Conservation (phyloP, 2,113 vertebrate genomes). For the Anguilla japonica region DNA sequence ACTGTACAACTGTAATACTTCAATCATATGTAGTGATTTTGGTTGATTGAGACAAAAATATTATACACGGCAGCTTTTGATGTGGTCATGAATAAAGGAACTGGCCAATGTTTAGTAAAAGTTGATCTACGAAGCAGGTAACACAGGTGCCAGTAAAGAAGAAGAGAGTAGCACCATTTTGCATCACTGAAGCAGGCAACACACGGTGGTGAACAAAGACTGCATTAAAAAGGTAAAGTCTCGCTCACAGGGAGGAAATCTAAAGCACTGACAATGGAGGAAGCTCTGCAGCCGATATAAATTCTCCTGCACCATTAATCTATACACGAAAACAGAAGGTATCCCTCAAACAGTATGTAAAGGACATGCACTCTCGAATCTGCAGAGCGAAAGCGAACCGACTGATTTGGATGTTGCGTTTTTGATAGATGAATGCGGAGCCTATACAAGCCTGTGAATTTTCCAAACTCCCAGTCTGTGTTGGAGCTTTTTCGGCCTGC, state of each 20-base stretch:
- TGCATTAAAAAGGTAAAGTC: conserved; percentile 66
- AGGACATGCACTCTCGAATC: neutral
- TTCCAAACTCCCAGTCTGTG: neutral
- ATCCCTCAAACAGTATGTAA: neutral
- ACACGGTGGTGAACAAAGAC: conserved; percentile 70
- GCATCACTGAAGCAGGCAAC: conserved; percentile 76
- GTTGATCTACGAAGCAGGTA: conserved; percentile 69
- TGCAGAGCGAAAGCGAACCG: neutral
- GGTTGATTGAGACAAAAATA: conserved; percentile 64
- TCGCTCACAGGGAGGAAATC: conserved; percentile 49
- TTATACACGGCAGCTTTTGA: conserved; percentile 62
- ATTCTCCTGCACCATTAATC: conserved; percentile 48
- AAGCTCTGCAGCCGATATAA: conserved; percentile 43
- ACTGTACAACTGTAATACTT: conserved; percentile 78
- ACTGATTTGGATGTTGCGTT: neutral
- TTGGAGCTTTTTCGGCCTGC: neutral
- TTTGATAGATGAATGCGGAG: neutral
- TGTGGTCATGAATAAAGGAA: conserved; percentile 70
- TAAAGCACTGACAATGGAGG: conserved; percentile 49
- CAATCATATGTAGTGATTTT: conserved; percentile 69
- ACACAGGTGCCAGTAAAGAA: conserved; percentile 53
- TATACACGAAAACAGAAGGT: neutral
- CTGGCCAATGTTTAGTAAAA: conserved; percentile 73
- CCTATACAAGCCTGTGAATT: neutral
- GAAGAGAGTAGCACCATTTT: conserved; percentile 56